Conservation (phyloP, 64 coral and sea anemone genomes). For the Astreopora myriophthalma region DNA sequence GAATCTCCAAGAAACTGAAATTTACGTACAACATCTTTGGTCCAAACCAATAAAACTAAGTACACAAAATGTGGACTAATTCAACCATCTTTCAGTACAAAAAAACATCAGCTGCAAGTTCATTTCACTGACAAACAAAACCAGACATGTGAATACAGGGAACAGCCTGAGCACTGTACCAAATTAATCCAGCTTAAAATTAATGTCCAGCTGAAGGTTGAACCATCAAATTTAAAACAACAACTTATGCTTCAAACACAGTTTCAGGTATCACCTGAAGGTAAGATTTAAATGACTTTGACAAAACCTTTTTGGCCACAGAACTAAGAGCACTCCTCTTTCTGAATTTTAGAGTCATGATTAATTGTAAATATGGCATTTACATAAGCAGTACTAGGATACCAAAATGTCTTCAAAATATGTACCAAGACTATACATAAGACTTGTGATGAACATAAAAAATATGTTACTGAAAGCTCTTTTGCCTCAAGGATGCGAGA, state of each 20-base stretch:
- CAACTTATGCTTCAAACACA: background rate
- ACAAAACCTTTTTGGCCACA: background rate
- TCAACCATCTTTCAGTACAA: too few species aligned
- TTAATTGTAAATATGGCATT: background rate
- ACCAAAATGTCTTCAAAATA: background rate
- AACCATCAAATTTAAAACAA: too few species aligned
- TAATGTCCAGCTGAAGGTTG: too few species aligned
- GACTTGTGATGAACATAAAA: background rate
- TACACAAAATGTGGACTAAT: too few species aligned
- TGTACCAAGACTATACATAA: background rate
- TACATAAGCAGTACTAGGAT: background rate
- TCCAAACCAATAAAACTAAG: too few species aligned
- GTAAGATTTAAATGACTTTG: constrained; percentile 13
- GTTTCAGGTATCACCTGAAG: background rate
- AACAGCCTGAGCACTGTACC: too few species aligned
- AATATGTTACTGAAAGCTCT: background rate
- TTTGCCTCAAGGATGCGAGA: background rate
- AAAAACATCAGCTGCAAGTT: too few species aligned
- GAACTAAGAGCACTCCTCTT: background rate
- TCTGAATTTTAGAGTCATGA: background rate
- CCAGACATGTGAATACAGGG: too few species aligned
- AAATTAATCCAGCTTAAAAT: too few species aligned
- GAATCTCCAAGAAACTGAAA: too few species aligned
- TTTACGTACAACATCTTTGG: too few species aligned
- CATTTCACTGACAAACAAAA: too few species aligned